These are phyloP conservation scores for Chrysolina oricalcia DNA, from an alignment of 2,888 invertebrate genomes.

Conservation along the genomic window DNA sequence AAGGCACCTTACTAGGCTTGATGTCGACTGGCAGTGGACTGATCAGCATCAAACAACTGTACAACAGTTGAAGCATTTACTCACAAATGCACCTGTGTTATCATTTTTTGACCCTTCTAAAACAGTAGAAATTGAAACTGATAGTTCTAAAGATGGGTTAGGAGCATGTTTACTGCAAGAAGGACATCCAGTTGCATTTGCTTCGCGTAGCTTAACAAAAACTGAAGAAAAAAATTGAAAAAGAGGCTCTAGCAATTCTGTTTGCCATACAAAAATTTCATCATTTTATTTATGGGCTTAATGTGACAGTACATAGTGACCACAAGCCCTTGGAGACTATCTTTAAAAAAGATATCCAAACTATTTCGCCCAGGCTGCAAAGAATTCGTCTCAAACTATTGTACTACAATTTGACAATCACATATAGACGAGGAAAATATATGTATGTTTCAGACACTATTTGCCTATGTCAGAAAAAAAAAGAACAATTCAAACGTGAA, in stretches of 20 bases:
- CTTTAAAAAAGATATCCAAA: slow-evolving; percentile 55
- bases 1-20: slow-evolving; percentile 50
- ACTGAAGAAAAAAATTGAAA: slow-evolving; percentile 62
- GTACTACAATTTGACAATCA: neutral
- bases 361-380: slow-evolving; percentile 46
- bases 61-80: slow-evolving; percentile 50
- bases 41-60: slow-evolving; percentile 46
- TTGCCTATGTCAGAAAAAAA: slow-evolving; percentile 1
- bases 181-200: slow-evolving; percentile 60
- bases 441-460: slow-evolving; percentile 5
- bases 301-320: neutral
- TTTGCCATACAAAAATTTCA: slow-evolving; percentile 57
- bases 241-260: slow-evolving; percentile 65
- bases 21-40: slow-evolving; percentile 48
- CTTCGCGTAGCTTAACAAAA: slow-evolving; percentile 57
- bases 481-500: neutral
- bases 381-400: slow-evolving; percentile 7
- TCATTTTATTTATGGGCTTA: slow-evolving; percentile 36
- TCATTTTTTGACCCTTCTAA: slow-evolving; percentile 55
- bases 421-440: neutral
- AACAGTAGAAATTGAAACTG: slow-evolving; percentile 60
- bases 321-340: slow-evolving; percentile 17
- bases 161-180: slow-evolving; percentile 61
- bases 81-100: slow-evolving; percentile 55
- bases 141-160: slow-evolving; percentile 59